These are phyloP conservation scores for Sesamia nonagrioides DNA, from an alignment of 1,140 invertebrate genomes.

Conservation along the genomic window DNA sequence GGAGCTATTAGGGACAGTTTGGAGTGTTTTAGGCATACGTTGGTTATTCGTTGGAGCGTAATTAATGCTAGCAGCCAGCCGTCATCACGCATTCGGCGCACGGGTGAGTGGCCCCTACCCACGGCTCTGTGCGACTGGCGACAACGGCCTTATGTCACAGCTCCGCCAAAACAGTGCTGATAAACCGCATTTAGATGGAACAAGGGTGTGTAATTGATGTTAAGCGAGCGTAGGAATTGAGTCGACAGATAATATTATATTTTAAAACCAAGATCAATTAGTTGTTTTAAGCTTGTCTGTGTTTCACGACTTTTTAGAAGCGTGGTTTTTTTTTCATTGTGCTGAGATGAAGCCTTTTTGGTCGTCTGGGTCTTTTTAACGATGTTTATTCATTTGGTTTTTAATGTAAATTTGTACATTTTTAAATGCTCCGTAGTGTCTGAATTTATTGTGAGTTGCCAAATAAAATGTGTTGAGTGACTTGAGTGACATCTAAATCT, in stretches of 20 bases:
- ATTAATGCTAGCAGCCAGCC: slow-evolving; percentile 77
- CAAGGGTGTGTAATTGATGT: neutral
- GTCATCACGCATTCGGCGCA: slow-evolving; percentile 73
- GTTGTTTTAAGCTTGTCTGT: too few relatives aligned
- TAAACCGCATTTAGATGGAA: slow-evolving; percentile 1
- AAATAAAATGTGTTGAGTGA: too few relatives aligned
- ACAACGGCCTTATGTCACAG: slow-evolving; percentile 33
- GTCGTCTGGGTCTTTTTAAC: too few relatives aligned
- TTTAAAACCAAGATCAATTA: too few relatives aligned
- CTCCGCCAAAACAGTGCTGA: slow-evolving; percentile 11
- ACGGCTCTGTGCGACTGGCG: slow-evolving; percentile 3
- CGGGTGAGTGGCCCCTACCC: slow-evolving; percentile 64
- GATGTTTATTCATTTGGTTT: too few relatives aligned
- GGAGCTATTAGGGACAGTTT: slow-evolving; percentile 36
- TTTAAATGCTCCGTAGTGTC: too few relatives aligned
- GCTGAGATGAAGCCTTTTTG: too few relatives aligned
- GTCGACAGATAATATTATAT: neutral
- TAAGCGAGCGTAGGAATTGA: neutral
- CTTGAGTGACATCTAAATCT: too few relatives aligned
- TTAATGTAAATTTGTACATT: too few relatives aligned
- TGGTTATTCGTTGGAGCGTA: slow-evolving; percentile 65
- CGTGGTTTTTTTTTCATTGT: too few relatives aligned
- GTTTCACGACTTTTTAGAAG: too few relatives aligned
- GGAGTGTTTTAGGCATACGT: slow-evolving; percentile 50
- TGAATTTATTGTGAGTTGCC: too few relatives aligned